Evolutionary conservation across 2,888 invertebrate species (phyloP), one percentile per base, ranked within the genome.

Genomic region (Cosmorhoe ocellata): DNA sequence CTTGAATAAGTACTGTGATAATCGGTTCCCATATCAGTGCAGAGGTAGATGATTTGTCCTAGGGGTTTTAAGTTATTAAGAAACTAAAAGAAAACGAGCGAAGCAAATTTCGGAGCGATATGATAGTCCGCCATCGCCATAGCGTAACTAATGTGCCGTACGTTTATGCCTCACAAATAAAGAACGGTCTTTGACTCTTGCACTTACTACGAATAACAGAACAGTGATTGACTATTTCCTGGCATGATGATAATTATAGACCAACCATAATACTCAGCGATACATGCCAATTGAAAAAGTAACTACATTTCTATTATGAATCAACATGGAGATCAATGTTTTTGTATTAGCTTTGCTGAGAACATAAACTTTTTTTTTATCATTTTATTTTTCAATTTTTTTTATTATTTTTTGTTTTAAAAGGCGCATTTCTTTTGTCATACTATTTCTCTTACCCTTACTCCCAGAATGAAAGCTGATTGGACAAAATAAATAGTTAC

Each of bases 111-210:
- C 44, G 62, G n/a, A n/a, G 58, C 55, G 54, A 53, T 56, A 41
- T 54, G 46, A 49, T 51, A 54, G 58, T 71, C 70, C 71, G 74
- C 73, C 70, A 74, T 71, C 73, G 68, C 59, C 71, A 72, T 69
- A 69, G 76, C 81, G 77, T 81, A 67, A 75, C 82, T 76, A 81
- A 82, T 79, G 70, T 66, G 71, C 56, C 67, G 74, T 69, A 72
- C 76, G 69, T 67, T 63, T 64, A 63, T 64, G 66, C 66, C 63
- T 67, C 71, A 69, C 69, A 76, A 70, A 75, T 71, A 72, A 70
- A 69, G 63, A 64, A 76, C 80, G 81, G 82, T 82, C 77, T 75
- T 81, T 82, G 82, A 81, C 81, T 73, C 69, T 73, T 67, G 67
- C 63, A 66, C 54, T 59, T 64, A 56, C 64, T 60, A 63, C 57